Evolutionary conservation across 1,140 invertebrate species (phyloP).

Genomic region (Pogonomyrmex barbatus): DNA sequence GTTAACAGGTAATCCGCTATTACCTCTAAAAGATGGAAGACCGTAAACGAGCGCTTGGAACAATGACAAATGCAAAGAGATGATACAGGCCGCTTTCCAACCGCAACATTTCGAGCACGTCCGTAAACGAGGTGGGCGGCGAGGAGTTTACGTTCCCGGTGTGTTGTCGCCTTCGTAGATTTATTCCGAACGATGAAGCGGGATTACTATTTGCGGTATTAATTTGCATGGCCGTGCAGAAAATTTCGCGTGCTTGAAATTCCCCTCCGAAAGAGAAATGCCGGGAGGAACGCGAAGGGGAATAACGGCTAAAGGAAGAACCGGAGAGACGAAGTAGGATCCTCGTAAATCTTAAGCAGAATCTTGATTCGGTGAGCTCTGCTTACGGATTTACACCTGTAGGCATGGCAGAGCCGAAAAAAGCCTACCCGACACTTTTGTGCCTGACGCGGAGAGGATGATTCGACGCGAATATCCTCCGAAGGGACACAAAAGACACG

Average conservation of each 20-base stretch:
- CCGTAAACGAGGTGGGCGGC: slow-evolving; percentile 52
- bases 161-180: slow-evolving; percentile 71
- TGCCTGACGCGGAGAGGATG: slow-evolving; percentile 18
- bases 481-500: slow-evolving; percentile 47
- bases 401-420: slow-evolving; percentile 28
- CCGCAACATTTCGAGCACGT: slow-evolving; percentile 69
- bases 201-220: slow-evolving; percentile 81
- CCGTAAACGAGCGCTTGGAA: neutral
- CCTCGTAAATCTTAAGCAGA: slow-evolving; percentile 79
- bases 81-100: slow-evolving; percentile 46
- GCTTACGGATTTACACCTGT: slow-evolving; percentile 78
- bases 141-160: slow-evolving; percentile 64
- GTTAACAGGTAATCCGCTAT: slow-evolving; percentile 32
- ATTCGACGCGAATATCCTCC: slow-evolving; percentile 48
- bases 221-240: slow-evolving; percentile 76
- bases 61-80: slow-evolving; percentile 45
- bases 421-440: slow-evolving; percentile 37
- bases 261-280: neutral
- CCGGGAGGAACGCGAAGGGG: neutral
- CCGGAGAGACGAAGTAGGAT: slow-evolving; percentile 58
- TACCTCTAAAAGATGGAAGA: neutral
- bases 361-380: slow-evolving; percentile 76
- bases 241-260: neutral
- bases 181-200: slow-evolving; percentile 77
- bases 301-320: neutral